Percentiles rank a stretch among this genome's conserved stretches.
phyloP scores from a whole-genome alignment of 2,888 invertebrate species.

The Augiades crinisus region DNA sequence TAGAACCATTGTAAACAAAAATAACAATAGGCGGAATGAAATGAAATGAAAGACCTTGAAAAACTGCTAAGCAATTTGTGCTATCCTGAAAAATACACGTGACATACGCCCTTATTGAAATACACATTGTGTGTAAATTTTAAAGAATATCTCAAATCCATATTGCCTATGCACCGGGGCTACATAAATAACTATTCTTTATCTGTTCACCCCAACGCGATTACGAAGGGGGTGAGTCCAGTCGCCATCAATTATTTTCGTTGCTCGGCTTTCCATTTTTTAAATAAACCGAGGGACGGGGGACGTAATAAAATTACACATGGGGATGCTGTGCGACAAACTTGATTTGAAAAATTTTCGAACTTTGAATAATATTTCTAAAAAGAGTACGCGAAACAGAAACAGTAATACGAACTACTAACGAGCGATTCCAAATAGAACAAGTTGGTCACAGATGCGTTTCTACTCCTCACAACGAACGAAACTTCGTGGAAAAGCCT shows the following conservation, averaged over 20 bases:
- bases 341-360: conserved; percentile 16
- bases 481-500: too few relatives aligned
- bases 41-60: too few relatives aligned
- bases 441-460: too few relatives aligned
- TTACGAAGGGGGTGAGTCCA: conserved; percentile 67
- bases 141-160: conserved; percentile 1
- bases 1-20: too few relatives aligned
- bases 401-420: too few relatives aligned
- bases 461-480: conserved; percentile 3
- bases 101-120: too few relatives aligned
- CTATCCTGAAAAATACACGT: too few relatives aligned
- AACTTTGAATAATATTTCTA: conserved; percentile 14
- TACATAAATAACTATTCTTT: conserved; percentile 24
- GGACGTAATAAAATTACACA: conserved; percentile 63
- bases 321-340: conserved; percentile 38
- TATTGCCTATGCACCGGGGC: conserved; percentile 11
- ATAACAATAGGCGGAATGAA: too few relatives aligned
- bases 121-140: too few relatives aligned
- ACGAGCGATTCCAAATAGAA: too few relatives aligned
- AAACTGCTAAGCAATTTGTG: too few relatives aligned
- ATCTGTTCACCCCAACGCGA: conserved; percentile 45
- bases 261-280: conserved; percentile 71
- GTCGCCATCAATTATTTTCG: conserved; percentile 72
- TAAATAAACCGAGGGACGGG: conserved; percentile 67
- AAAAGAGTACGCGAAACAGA: too few relatives aligned